These are phyloP conservation scores for Alca torda DNA, from an alignment of 2,797 vertebrate genomes.

Conservation along the genomic window DNA sequence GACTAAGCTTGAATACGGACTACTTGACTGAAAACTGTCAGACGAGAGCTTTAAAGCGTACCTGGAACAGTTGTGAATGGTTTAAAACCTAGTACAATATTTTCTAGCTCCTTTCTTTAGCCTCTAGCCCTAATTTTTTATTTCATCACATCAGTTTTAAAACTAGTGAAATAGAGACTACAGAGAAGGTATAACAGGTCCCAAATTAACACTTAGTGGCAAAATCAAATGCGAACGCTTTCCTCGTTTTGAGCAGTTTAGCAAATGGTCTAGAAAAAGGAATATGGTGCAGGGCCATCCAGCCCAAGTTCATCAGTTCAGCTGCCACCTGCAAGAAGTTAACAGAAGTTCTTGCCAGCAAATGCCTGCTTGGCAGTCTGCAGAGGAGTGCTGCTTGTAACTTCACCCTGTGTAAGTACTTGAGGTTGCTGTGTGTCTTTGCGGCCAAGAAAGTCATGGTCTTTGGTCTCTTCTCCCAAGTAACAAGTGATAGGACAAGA, in stretches of 20 bases:
- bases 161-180: neutral
- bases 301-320: neutral
- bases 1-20: neutral
- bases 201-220: neutral
- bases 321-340: neutral
- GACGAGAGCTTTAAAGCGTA: neutral
- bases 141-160: neutral
- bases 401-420: neutral
- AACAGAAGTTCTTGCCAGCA: neutral
- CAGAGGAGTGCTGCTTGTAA: neutral
- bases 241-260: neutral
- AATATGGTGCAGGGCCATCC: neutral
- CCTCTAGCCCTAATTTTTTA: neutral
- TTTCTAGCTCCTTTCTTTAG: neutral
- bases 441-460: too few relatives aligned
- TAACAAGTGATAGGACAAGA: too few relatives aligned
- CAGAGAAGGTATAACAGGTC: neutral
- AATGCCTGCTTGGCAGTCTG: neutral
- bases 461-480: too few relatives aligned
- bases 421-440: neutral
- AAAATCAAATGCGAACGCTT: neutral
- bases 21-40: neutral
- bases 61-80: neutral
- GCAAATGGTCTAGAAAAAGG: neutral
- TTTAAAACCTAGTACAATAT: neutral